Percentiles rank a stretch among this genome's conserved stretches.
Conservation (phyloP, 2,113 vertebrate genomes). For the Erinaceus europaeus region DNA sequence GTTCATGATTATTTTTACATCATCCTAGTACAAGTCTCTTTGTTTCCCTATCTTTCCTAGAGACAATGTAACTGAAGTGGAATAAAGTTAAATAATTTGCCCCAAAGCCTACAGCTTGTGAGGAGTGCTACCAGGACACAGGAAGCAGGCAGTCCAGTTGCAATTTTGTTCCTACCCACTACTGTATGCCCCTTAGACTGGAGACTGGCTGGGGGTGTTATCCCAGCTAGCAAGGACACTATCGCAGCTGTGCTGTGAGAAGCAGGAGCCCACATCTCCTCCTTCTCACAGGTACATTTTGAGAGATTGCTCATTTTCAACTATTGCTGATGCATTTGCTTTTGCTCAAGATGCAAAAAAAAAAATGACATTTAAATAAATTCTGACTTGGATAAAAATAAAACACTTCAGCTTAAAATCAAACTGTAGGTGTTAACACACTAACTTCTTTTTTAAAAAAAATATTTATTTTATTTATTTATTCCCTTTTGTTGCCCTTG, state of each 20-base stretch:
- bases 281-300: background rate
- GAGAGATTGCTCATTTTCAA: background rate
- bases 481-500: too few species aligned
- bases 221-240: background rate
- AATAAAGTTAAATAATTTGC: background rate
- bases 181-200: background rate
- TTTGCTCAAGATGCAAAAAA: background rate
- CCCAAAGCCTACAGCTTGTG: background rate
- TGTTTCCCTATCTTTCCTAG: background rate
- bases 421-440: background rate
- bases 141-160: rapidly evolving
- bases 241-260: rapidly evolving
- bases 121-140: background rate
- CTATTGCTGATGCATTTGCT: background rate
- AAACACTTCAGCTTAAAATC: slow-evolving; percentile 34
- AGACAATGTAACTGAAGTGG: background rate
- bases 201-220: background rate
- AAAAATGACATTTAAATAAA: background rate
- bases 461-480: too few species aligned
- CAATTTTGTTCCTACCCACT: background rate
- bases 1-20: background rate
- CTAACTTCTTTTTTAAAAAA: too few species aligned
- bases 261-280: background rate
- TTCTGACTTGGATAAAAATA: slow-evolving; percentile 29
- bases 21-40: background rate